phyloP scores from a whole-genome alignment of 2,797 vertebrate genomes.

The Sebastes steindachneri region DNA sequence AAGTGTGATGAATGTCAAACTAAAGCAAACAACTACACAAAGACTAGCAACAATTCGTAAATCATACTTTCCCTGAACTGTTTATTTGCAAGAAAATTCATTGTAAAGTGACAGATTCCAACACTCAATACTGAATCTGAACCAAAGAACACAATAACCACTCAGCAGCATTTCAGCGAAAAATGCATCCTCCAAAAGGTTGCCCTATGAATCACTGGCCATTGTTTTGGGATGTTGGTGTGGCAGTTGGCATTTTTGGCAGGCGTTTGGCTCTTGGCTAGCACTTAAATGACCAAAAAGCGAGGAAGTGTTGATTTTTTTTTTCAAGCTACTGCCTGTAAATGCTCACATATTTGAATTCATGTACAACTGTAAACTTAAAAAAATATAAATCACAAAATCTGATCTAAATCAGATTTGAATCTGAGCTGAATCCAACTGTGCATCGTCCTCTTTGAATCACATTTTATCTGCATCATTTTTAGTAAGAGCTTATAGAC shows the following conservation, averaged over 20 bases:
- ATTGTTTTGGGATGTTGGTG: neutral
- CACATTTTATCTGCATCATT: neutral
- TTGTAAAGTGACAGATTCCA: neutral
- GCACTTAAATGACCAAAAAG: neutral
- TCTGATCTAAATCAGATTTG: neutral
- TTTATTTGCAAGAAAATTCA: neutral
- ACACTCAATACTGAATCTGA: neutral
- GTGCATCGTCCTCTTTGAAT: neutral
- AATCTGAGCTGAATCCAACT: too few relatives aligned
- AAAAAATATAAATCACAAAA: neutral
- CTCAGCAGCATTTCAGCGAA: conserved; percentile 5
- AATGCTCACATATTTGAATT: neutral
- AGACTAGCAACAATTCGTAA: neutral
- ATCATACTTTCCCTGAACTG: neutral
- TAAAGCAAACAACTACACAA: neutral
- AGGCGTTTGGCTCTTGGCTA: neutral
- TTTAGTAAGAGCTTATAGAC: neutral
- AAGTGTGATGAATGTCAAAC: neutral
- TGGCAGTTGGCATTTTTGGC: neutral
- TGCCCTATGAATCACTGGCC: conserved; percentile 5
- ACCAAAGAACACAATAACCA: neutral
- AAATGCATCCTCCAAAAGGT: neutral
- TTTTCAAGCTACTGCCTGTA: neutral
- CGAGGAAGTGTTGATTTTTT: neutral
- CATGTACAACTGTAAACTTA: neutral